phyloP scores from a whole-genome alignment of 2,888 invertebrate species.

The Apantesis nais region DNA sequence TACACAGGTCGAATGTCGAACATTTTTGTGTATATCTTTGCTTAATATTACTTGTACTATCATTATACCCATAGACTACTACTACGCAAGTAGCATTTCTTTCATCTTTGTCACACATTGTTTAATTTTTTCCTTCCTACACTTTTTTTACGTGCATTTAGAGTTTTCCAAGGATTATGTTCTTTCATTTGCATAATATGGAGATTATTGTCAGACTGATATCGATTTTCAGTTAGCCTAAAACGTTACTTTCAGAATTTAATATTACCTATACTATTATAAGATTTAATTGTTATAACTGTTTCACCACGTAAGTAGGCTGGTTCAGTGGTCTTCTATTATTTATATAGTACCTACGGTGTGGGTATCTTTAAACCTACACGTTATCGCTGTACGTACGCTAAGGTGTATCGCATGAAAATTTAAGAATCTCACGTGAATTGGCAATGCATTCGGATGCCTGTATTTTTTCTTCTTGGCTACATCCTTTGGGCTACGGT shows the following conservation, averaged over 20 bases:
- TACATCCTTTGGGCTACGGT: background rate
- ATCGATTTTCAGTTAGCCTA: background rate
- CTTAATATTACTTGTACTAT: no score
- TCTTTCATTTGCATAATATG: no score
- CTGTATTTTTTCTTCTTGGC: background rate
- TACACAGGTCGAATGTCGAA: no score
- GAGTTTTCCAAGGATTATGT: no score
- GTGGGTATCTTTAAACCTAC: constrained; percentile 22
- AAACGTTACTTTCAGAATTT: background rate
- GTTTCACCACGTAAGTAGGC: constrained; percentile 11
- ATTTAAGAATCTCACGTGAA: constrained; percentile 26
- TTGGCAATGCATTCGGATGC: constrained; percentile 22
- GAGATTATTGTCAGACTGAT: background rate
- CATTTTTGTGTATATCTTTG: no score
- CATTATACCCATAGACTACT: no score
- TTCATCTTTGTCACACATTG: no score
- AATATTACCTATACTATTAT: background rate
- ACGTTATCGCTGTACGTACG: constrained; percentile 25
- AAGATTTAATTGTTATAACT: constrained; percentile 12
- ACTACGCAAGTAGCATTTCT: no score
- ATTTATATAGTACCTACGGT: constrained; percentile 7
- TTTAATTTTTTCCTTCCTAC: no score
- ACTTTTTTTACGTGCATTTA: no score
- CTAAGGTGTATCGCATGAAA: constrained; percentile 31
- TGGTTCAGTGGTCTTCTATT: constrained; percentile 11